Conservation (phyloP, 2,888 invertebrate species). For the Cantharis nigra region DNA sequence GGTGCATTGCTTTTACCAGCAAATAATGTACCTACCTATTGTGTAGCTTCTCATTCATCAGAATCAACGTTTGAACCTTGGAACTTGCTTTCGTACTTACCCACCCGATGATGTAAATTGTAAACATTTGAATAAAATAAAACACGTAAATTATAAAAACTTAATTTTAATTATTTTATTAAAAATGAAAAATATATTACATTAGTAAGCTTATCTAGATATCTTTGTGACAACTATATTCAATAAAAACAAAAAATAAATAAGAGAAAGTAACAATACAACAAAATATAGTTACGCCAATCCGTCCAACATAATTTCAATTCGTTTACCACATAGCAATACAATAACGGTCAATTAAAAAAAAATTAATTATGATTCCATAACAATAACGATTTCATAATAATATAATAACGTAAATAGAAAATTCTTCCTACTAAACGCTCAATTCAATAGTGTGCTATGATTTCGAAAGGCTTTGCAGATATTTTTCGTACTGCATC, state of each 20-base stretch:
- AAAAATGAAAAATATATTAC: conserved; percentile 31
- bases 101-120: neutral
- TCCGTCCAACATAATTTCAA: neutral
- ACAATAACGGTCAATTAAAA: neutral
- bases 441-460: conserved; percentile 28
- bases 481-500: conserved; percentile 53
- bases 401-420: neutral
- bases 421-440: neutral
- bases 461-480: conserved; percentile 47
- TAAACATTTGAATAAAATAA: neutral
- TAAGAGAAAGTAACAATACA: conserved; percentile 18
- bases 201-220: conserved; percentile 22
- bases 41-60: neutral
- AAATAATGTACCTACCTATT: neutral
- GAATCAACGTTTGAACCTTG: neutral
- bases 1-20: neutral
- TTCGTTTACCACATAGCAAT: neutral
- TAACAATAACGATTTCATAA: neutral
- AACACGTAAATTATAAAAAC: neutral
- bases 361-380: neutral
- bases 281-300: conserved; percentile 2
- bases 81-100: neutral
- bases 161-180: conserved; percentile 19
- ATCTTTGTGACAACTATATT: conserved; percentile 23
- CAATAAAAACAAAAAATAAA: conserved; percentile 26